Evolutionary conservation across 2,113 vertebrate species (phyloP).

Genomic region (Peromyscus californicus): DNA sequence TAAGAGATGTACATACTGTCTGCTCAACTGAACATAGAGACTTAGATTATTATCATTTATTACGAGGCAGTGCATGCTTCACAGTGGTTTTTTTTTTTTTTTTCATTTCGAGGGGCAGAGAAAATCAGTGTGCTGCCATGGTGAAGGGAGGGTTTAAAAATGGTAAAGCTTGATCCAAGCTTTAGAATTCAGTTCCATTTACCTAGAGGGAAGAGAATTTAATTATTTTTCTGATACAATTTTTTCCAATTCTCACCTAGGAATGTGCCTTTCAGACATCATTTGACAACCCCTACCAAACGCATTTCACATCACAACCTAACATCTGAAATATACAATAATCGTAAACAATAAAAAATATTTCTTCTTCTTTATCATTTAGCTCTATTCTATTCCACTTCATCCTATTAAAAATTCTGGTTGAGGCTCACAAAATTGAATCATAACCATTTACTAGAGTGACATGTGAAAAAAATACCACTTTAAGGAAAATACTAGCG

Average conservation of each 20-base stretch:
- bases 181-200: slow-evolving; percentile 15
- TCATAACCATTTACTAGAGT: background rate
- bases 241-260: background rate
- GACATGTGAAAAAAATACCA: background rate
- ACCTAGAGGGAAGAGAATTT: background rate
- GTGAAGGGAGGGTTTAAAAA: background rate
- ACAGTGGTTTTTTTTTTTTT: background rate
- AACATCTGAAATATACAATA: background rate
- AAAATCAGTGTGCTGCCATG: background rate
- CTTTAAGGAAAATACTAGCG: background rate
- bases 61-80: background rate
- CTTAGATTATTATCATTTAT: background rate
- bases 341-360: background rate
- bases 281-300: background rate
- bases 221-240: slow-evolving; percentile 1
- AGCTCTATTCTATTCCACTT: background rate
- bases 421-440: background rate
- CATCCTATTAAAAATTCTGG: background rate
- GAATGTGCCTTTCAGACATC: background rate
- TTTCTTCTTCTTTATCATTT: background rate
- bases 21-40: background rate
- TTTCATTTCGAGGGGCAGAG: background rate
- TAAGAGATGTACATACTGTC: background rate
- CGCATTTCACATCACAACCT: slow-evolving; percentile 20
- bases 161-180: background rate